These are phyloP conservation scores for Ricordea florida DNA, from an alignment of 92 coral and sea anemone genomes.

Conservation along the genomic window DNA sequence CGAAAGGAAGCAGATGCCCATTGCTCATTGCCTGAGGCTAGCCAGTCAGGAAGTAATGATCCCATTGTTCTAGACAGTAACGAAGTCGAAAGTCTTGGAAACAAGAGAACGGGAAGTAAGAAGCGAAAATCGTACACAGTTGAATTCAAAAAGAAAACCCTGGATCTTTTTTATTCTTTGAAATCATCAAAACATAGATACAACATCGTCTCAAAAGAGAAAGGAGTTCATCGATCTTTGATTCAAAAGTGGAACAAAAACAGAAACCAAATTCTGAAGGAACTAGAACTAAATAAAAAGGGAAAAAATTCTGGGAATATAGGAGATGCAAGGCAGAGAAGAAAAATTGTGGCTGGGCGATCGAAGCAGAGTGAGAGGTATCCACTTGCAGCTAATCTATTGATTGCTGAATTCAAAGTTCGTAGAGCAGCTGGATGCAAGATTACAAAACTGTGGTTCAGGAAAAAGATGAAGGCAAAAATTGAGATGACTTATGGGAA, in stretches of 20 bases:
- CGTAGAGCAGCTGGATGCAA: constrained; percentile 64
- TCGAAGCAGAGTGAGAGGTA: no score
- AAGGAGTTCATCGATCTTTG: constrained; percentile 60
- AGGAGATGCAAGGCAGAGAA: constrained; percentile 45
- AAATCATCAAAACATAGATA: constrained; percentile 32
- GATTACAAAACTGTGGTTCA: constrained; percentile 60
- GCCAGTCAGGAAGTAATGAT: no score
- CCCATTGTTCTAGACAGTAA: no score
- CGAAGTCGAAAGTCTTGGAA: no score
- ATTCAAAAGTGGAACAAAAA: constrained; percentile 73
- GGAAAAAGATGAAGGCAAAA: constrained; percentile 44
- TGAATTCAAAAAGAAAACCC: constrained; percentile 48
- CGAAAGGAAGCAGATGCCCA: neutral
- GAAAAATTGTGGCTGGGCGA: no score
- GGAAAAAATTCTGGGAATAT: constrained; percentile 4
- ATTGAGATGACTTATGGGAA: constrained; percentile 22
- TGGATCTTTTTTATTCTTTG: constrained; percentile 49
- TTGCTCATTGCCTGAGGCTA: neutral
- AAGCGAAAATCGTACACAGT: neutral
- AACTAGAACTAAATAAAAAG: constrained; percentile 21
- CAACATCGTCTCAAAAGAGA: constrained; percentile 49
- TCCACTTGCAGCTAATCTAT: constrained; percentile 41
- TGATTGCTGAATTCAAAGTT: constrained; percentile 46
- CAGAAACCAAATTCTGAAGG: constrained; percentile 20
- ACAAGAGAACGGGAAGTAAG: neutral